Base-by-base conservation (phyloP, 2,888 invertebrate species). In the Automeris io region DNA sequence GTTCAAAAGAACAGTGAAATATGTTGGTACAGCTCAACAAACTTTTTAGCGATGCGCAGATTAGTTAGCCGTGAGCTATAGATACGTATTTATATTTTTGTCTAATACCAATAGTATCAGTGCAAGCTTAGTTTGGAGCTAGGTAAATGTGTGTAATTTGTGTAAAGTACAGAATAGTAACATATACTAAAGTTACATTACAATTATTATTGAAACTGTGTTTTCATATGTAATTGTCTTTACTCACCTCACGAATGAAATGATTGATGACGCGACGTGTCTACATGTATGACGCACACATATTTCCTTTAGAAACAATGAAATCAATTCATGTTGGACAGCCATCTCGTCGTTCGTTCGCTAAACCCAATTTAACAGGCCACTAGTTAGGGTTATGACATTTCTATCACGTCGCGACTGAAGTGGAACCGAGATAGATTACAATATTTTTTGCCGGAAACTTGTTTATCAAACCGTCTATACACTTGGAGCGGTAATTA, bases 291-390 rank as follows among this genome's bases (percentile, higher is more conserved):
- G 29, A 29, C 16, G 8, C 29, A 16, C n/a, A 29, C 3, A 26
- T 16, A 29, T 7, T 29, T 26, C 7, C 26, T 26, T 16, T 13
- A 26, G 26, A 16, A 26, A 16, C 21, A 16, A 13, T 23, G 13
- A 18, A 35, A 31, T 40, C 31, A 35, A 22, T 35, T 25, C 32
- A 18, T 29, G 6, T 13, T 13, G 19, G 16, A 19, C 18, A 35
- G 16, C 19, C 11, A 25, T 11, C 18, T 21, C 23, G 35, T 4
- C 29, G 8, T 16, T n/a, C n/a, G 26, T 36, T 31, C 38, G 38
- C 46, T 45, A 45, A 53, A 51, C 42, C 40, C 42, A 74, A 77
- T 80, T 80, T 76, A 68, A 70, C 70, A 74, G 73, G 70, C 71
- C 70, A 73, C 50, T 62, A 55, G 61, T 48, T 64, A 47, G 54